Conservation (phyloP, 1,140 invertebrate genomes). For the Meteorus sp. region DNA sequence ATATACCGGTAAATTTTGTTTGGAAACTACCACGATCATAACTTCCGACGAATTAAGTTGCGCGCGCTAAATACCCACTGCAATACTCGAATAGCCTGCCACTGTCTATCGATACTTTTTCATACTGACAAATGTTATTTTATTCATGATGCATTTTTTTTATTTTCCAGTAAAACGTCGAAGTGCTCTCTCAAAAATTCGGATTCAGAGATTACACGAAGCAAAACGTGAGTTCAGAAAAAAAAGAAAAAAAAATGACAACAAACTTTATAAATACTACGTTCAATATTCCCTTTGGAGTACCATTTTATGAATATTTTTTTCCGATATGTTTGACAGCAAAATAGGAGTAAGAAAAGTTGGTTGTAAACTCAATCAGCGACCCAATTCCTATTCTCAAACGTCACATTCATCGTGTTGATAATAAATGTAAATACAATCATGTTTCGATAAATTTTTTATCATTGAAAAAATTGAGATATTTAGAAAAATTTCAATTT, state of each 20-base stretch:
- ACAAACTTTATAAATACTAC: constrained; percentile 9
- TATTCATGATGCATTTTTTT: not conserved
- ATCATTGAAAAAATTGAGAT: too few relatives aligned
- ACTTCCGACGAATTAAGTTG: constrained; percentile 18
- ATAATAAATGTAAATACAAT: too few relatives aligned
- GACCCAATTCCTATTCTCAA: too few relatives aligned
- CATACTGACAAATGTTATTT: constrained; percentile 5
- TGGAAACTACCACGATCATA: constrained; percentile 16
- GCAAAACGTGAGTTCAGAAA: too few relatives aligned
- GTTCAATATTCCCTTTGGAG: not conserved
- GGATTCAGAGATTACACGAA: constrained; percentile 13
- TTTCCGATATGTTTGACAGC: not conserved
- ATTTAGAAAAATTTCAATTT: too few relatives aligned
- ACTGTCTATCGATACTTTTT: constrained; percentile 11
- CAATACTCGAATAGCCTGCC: constrained; percentile 2
- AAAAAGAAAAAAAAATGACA: too few relatives aligned
- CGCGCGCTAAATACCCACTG: constrained; percentile 10
- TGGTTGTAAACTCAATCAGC: too few relatives aligned
- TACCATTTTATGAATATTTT: not conserved
- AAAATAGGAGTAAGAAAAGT: not conserved
- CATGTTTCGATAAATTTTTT: too few relatives aligned
- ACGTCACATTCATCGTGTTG: too few relatives aligned
- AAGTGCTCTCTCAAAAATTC: constrained; percentile 15
- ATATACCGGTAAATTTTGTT: constrained; percentile 14
- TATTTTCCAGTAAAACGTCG: not conserved